A percentile compares a stretch with the other conserved stretches of the same genome.
These are phyloP conservation scores for Hafferia zeledoni DNA, from an alignment of 2,797 vertebrate genomes.

Conservation along the genomic window DNA sequence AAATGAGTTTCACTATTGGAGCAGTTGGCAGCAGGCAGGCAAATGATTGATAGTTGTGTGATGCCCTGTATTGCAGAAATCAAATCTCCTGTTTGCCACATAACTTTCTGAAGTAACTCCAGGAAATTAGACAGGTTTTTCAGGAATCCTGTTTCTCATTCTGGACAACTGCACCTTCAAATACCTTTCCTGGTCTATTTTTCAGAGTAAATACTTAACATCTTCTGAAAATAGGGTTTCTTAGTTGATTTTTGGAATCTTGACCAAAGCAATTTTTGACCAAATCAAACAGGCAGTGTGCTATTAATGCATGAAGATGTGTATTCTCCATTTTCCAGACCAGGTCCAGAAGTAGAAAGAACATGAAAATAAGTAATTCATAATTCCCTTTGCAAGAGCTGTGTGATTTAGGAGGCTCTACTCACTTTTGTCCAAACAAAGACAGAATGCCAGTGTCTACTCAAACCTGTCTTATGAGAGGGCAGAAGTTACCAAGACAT, in stretches of 20 bases:
- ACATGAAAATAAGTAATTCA: neutral
- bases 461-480: neutral
- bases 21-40: neutral
- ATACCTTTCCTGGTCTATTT: neutral
- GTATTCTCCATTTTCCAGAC: neutral
- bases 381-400: neutral
- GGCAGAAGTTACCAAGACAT: neutral
- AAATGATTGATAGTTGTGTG: neutral
- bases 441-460: neutral
- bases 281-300: neutral
- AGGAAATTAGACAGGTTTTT: neutral
- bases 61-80: neutral
- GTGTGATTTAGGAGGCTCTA: neutral
- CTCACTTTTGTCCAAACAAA: neutral
- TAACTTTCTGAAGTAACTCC: neutral
- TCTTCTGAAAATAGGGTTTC: neutral
- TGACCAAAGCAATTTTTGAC: neutral
- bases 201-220: neutral
- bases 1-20: neutral
- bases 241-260: neutral
- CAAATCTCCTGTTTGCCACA: neutral
- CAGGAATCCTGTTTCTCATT: neutral
- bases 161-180: neutral
- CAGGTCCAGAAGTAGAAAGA: neutral
- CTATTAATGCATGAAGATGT: neutral